Conservation (phyloP, 2,797 vertebrate species). For the Morelia viridis region DNA sequence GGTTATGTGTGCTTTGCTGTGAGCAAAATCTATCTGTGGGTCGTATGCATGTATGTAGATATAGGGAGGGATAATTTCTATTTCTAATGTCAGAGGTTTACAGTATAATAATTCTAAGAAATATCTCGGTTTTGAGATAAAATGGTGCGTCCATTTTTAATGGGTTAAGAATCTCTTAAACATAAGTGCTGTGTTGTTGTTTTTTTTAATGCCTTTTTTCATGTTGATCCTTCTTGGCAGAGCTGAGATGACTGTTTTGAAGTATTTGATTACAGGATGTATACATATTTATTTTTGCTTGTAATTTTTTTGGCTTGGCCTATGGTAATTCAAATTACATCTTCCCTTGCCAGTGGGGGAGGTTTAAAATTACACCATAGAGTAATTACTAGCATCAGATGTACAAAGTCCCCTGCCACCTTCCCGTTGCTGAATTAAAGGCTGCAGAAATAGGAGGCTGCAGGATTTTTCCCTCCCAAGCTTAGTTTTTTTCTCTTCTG, state of each 20-base stretch:
- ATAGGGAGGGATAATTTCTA: background rate
- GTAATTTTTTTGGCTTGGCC: constrained; percentile 50
- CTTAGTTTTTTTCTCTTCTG: constrained; percentile 6
- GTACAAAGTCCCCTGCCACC: background rate
- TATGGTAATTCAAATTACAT: constrained; percentile 58
- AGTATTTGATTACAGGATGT: constrained; percentile 53
- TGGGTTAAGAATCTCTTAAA: constrained; percentile 33
- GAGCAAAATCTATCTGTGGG: background rate
- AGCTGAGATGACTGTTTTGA: constrained; percentile 36
- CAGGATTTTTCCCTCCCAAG: background rate
- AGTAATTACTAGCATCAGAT: constrained; percentile 22
- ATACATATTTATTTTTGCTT: constrained; percentile 39
- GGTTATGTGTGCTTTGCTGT: constrained; percentile 39
- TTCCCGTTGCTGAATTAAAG: background rate
- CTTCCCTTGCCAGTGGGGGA: constrained; percentile 48
- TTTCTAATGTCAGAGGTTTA: background rate
- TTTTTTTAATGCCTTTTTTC: constrained; percentile 20
- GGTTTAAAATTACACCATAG: constrained; percentile 49
- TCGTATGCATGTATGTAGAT: background rate
- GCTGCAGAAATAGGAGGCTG: background rate
- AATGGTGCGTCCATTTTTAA: background rate
- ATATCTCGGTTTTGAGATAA: constrained; percentile 33
- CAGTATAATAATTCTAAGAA: background rate
- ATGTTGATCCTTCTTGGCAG: constrained; percentile 43
- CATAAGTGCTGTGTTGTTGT: background rate